Percentiles rank a stretch among this genome's conserved stretches.
Conservation (phyloP, 2,888 invertebrate species). For the Heliconius aoede region DNA sequence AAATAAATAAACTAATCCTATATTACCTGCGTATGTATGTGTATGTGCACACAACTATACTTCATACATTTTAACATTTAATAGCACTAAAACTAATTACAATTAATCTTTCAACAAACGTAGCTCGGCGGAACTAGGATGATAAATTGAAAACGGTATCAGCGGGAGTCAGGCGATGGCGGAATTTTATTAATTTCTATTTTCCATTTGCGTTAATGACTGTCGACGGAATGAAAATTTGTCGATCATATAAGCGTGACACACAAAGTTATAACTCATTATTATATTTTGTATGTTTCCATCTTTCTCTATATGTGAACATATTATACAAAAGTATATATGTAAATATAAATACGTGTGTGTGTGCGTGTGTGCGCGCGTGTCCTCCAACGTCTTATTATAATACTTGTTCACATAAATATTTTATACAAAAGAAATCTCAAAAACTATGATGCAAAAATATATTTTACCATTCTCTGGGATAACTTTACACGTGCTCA, state of each 20-base stretch:
- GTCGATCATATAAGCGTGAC: background rate
- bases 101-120: slow-evolving; percentile 10
- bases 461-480: too few species aligned
- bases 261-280: background rate
- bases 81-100: slow-evolving; percentile 2
- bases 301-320: too few species aligned
- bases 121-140: slow-evolving; percentile 15
- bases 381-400: too few species aligned
- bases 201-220: slow-evolving; percentile 31
- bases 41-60: too few species aligned
- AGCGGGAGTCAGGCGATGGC: slow-evolving; percentile 24
- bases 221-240: slow-evolving; percentile 12
- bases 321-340: too few species aligned
- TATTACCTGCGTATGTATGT: too few species aligned
- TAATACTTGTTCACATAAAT: background rate
- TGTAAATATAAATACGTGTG: too few species aligned
- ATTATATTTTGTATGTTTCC: too few species aligned
- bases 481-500: background rate
- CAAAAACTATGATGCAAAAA: background rate
- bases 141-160: slow-evolving; percentile 28
- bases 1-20: too few species aligned
- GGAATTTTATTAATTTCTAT: slow-evolving; percentile 30
- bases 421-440: background rate
- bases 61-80: too few species aligned
- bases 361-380: too few species aligned